Percentiles rank a stretch among this genome's conserved stretches.
Evolutionary conservation across 2,888 invertebrate genomes (phyloP).

Genomic region (Agapostemon virescens): DNA sequence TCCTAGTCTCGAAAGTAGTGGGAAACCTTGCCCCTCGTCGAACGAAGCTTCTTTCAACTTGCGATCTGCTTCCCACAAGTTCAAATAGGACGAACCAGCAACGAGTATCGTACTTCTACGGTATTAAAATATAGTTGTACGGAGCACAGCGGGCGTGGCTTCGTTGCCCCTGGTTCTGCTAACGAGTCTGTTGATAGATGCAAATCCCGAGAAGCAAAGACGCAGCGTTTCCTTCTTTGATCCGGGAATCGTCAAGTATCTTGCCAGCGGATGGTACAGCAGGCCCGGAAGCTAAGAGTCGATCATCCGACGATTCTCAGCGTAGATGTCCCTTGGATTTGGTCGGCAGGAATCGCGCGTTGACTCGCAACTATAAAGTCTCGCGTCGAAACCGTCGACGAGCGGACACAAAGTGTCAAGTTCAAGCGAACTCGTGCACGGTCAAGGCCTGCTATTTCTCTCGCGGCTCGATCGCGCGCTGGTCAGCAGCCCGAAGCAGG

Average conservation of each 20-base stretch:
- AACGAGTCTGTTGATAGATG: no score
- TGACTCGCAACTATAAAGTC: conserved; percentile 24
- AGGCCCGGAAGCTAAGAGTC: no score
- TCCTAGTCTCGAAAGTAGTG: not conserved
- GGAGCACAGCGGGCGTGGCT: not conserved
- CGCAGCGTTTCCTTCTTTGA: no score
- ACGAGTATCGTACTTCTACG: not conserved
- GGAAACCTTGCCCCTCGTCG: not conserved
- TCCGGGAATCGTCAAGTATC: no score
- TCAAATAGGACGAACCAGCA: no score
- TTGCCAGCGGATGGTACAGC: no score
- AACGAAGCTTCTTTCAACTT: not conserved
- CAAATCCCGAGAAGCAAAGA: no score
- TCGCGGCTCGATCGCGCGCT: not conserved
- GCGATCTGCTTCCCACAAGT: not conserved
- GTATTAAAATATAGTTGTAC: no score
- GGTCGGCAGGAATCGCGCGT: not conserved
- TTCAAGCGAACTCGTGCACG: conserved; percentile 45
- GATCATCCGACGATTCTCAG: not conserved
- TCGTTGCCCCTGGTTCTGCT: no score
- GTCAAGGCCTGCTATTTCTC: conserved; percentile 35
- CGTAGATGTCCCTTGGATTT: not conserved
- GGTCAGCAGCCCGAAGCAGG: not conserved
- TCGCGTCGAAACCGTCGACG: conserved; percentile 11
- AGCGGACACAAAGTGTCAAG: conserved; percentile 45